These are phyloP conservation scores for Galaxias olidus DNA, from an alignment of 2,797 vertebrate genomes.

Conservation along the genomic window DNA sequence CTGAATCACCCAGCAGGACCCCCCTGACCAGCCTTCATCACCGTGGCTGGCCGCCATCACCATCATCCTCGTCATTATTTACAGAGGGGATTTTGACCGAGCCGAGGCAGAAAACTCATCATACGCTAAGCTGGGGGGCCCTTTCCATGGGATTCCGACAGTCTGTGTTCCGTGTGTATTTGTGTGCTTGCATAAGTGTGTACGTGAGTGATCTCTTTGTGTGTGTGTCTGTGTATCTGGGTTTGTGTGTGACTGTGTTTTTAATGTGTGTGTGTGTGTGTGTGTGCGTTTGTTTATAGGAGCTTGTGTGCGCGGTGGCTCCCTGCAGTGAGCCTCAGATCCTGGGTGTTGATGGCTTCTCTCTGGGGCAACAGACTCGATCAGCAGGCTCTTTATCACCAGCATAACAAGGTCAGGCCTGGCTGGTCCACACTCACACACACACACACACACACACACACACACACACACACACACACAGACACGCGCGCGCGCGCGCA, in stretches of 20 bases:
- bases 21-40: not conserved
- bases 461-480: not conserved
- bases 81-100: not conserved
- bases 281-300: not conserved
- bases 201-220: too few species aligned
- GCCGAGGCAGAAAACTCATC: not conserved
- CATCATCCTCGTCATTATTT: constrained; percentile 2
- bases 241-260: too few species aligned
- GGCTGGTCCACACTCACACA: not conserved
- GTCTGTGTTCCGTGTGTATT: too few species aligned
- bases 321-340: not conserved
- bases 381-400: not conserved
- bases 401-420: constrained; percentile 1
- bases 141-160: not conserved
- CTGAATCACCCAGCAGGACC: not conserved
- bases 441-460: not conserved
- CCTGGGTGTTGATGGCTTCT: not conserved
- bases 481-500: not conserved
- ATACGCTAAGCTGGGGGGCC: not conserved
- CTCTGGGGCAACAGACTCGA: not conserved
- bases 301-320: not conserved
- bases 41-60: not conserved
- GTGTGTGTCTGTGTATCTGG: not conserved
- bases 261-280: not conserved
- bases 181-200: too few species aligned